These are phyloP conservation scores for Trichonephila clavipes DNA, from an alignment of 1,140 invertebrate genomes.

Conservation along the genomic window DNA sequence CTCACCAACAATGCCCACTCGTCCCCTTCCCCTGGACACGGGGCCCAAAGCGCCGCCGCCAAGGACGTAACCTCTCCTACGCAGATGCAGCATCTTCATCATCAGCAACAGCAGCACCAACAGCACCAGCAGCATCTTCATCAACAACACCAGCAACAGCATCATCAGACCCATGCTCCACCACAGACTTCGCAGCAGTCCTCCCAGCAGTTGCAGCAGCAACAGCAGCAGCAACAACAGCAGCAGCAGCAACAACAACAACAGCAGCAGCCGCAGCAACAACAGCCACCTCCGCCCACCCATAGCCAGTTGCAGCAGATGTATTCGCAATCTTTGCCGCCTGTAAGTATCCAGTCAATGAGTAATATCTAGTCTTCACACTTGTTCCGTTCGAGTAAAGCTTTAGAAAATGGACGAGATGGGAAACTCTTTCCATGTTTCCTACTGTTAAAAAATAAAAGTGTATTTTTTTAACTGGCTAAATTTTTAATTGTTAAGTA, in stretches of 20 bases:
- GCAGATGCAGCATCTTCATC: conserved; percentile 62
- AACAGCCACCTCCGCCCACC: conserved; percentile 73
- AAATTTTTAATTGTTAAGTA: too few relatives aligned
- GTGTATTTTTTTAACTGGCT: too few relatives aligned
- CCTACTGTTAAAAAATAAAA: too few relatives aligned
- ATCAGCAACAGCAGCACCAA: conserved; percentile 72
- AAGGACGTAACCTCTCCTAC: conserved; percentile 45
- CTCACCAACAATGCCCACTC: conserved; percentile 77
- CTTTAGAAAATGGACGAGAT: neutral
- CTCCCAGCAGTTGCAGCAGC: conserved; percentile 49
- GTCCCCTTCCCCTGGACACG: conserved; percentile 75
- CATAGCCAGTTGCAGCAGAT: conserved; percentile 73
- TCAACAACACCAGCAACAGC: conserved; percentile 61
- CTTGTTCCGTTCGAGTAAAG: neutral
- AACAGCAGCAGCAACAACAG: conserved; percentile 66
- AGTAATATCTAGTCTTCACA: neutral
- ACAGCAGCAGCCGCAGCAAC: conserved; percentile 63
- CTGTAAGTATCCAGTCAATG: conserved; percentile 49
- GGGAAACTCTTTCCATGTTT: neutral
- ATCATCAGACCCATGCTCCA: conserved; percentile 31
- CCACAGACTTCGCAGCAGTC: conserved; percentile 50
- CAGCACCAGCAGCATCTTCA: conserved; percentile 61
- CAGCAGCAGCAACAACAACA: conserved; percentile 67
- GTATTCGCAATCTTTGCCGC: conserved; percentile 73
- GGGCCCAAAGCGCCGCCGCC: conserved; percentile 70